Evolutionary conservation across 2,888 invertebrate species (phyloP).

Genomic region (Dromius quadrimaculatus): DNA sequence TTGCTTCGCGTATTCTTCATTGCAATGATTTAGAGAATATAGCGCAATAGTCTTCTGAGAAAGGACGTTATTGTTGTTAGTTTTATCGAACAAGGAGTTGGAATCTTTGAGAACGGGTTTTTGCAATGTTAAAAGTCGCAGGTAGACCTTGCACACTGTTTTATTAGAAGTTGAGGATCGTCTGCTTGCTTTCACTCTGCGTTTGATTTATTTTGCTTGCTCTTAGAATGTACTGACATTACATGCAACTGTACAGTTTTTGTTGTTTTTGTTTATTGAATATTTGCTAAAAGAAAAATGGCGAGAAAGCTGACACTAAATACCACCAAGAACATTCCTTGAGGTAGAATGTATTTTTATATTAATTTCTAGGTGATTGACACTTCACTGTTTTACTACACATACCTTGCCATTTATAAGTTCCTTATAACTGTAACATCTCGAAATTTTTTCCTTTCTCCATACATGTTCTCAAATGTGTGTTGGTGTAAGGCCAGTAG

Average conservation of each 20-base stretch:
- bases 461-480: too few species aligned
- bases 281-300: slow-evolving; percentile 27
- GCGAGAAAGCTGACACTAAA: slow-evolving; percentile 14
- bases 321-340: slow-evolving; percentile 12
- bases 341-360: background rate
- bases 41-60: slow-evolving; percentile 8
- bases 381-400: too few species aligned
- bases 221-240: slow-evolving; percentile 19
- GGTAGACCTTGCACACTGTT: slow-evolving; percentile 31
- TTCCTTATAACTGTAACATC: too few species aligned
- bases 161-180: slow-evolving; percentile 25
- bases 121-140: slow-evolving; percentile 36
- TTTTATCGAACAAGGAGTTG: slow-evolving; percentile 34
- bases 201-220: slow-evolving; percentile 39
- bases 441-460: too few species aligned
- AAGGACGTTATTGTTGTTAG: slow-evolving; percentile 31
- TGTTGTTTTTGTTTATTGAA: slow-evolving; percentile 12
- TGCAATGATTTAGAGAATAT: slow-evolving; percentile 5
- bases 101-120: slow-evolving; percentile 35
- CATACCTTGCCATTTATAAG: too few species aligned
- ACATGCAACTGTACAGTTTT: slow-evolving; percentile 14
- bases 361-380: too few species aligned
- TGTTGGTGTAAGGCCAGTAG: slow-evolving; percentile 57
- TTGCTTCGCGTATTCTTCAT: slow-evolving; percentile 10
- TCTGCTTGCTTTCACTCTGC: slow-evolving; percentile 38